Conservation (phyloP, 1,140 invertebrate species). For the Apis cerana region DNA sequence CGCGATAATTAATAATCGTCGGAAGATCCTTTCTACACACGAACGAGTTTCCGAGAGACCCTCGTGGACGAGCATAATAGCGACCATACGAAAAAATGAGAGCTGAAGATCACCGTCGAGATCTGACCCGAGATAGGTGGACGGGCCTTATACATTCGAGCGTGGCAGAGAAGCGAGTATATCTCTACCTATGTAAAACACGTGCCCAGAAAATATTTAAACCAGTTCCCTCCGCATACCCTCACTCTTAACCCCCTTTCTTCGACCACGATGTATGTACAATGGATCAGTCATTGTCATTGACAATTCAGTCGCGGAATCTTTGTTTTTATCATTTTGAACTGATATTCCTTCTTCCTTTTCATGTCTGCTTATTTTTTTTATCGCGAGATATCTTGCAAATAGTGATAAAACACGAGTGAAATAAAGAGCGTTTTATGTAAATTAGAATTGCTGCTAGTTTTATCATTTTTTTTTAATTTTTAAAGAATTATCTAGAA, state of each 20-base stretch:
- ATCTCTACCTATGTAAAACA: conserved; percentile 72
- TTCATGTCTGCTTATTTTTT: background rate
- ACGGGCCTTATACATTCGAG: conserved; percentile 69
- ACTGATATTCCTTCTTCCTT: background rate
- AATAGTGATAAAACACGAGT: background rate
- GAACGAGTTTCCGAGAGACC: conserved; percentile 64
- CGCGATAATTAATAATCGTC: conserved; percentile 67
- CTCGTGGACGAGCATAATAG: conserved; percentile 68
- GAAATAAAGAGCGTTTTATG: background rate
- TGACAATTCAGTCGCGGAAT: conserved; percentile 55
- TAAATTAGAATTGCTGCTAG: background rate
- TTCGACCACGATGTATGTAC: background rate
- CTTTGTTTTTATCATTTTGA: conserved; percentile 35
- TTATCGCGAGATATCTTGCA: background rate
- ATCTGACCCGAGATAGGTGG: conserved; percentile 72
- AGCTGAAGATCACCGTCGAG: conserved; percentile 71
- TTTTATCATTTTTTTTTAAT: too few species aligned
- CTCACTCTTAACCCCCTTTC: conserved; percentile 11
- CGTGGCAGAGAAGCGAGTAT: conserved; percentile 64
- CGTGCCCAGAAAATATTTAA: conserved; percentile 74
- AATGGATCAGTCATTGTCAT: conserved; percentile 60
- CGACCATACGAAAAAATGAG: conserved; percentile 70
- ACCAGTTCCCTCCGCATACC: conserved; percentile 65
- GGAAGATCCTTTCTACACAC: conserved; percentile 57
- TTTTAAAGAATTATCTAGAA: too few species aligned